phyloP scores from a whole-genome alignment of 2,888 invertebrate species.

The Xestia ashworthii region DNA sequence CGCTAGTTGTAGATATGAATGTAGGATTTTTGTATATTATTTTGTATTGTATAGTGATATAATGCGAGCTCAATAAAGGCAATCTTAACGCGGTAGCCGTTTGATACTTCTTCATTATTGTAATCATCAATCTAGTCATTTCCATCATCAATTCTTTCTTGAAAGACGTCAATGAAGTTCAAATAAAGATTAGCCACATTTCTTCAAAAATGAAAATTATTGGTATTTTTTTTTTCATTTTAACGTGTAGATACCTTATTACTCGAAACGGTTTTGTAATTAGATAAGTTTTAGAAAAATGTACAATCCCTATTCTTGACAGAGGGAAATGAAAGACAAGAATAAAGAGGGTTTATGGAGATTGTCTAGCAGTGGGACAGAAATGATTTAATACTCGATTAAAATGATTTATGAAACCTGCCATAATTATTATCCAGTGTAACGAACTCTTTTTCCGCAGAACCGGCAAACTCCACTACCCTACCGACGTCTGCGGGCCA shows the following conservation, averaged over 20 bases:
- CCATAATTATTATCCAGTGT: not conserved
- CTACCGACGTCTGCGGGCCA: conserved; percentile 99
- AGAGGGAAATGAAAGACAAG: not conserved
- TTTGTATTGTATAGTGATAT: too few species aligned
- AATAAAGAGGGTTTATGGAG: not conserved
- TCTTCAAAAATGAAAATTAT: too few species aligned
- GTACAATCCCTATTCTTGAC: not conserved
- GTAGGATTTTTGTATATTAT: too few species aligned
- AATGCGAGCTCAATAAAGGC: not conserved
- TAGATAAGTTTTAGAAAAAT: too few species aligned
- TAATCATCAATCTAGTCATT: not conserved
- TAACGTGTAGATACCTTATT: too few species aligned
- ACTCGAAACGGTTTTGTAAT: too few species aligned
- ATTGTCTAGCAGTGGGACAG: not conserved
- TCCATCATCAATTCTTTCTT: too few species aligned
- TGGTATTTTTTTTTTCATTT: too few species aligned
- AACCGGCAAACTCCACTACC: conserved; percentile 99
- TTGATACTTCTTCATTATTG: not conserved
- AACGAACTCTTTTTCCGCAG: conserved; percentile 82
- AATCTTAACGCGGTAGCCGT: not conserved
- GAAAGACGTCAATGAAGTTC: too few species aligned
- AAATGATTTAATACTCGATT: not conserved
- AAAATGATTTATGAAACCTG: not conserved
- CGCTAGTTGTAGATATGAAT: too few species aligned
- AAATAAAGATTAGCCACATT: too few species aligned